These are phyloP conservation scores for Sarotherodon lohbergeri DNA, from an alignment of 2,113 vertebrate species.

Conservation along the genomic window DNA sequence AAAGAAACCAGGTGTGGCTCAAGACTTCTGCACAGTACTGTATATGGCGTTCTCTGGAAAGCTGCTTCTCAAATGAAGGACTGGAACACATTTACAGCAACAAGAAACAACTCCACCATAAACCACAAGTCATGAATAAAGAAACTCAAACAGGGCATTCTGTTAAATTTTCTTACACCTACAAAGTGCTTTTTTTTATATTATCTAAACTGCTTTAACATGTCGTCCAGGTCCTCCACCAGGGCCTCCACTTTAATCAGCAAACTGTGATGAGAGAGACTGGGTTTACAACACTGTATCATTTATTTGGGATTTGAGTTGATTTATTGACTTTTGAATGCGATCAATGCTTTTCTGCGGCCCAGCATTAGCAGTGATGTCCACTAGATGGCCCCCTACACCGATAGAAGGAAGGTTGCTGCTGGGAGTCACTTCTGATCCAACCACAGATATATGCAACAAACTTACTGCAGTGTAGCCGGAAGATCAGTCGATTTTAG, in stretches of 20 bases:
- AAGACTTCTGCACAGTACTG: neutral
- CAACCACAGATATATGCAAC: neutral
- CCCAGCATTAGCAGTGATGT: neutral
- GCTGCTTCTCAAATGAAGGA: neutral
- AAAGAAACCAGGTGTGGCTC: neutral
- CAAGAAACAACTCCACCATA: neutral
- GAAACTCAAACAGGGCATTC: neutral
- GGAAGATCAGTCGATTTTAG: neutral
- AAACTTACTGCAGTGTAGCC: neutral
- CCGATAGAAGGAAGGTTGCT: neutral
- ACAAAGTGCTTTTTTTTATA: neutral
- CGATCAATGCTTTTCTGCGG: neutral
- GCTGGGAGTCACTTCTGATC: neutral
- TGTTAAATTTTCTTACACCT: neutral
- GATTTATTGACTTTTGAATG: neutral
- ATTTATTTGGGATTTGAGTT: neutral
- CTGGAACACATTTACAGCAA: neutral
- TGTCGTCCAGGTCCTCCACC: neutral
- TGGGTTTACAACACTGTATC: neutral
- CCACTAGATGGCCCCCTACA: conserved; percentile 1
- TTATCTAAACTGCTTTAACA: neutral
- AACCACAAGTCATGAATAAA: neutral
- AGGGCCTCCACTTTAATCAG: neutral
- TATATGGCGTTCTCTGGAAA: neutral
- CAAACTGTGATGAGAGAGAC: neutral